Conservation (phyloP, 92 coral and sea anemone species). For the Epizoanthus scotinus region DNA sequence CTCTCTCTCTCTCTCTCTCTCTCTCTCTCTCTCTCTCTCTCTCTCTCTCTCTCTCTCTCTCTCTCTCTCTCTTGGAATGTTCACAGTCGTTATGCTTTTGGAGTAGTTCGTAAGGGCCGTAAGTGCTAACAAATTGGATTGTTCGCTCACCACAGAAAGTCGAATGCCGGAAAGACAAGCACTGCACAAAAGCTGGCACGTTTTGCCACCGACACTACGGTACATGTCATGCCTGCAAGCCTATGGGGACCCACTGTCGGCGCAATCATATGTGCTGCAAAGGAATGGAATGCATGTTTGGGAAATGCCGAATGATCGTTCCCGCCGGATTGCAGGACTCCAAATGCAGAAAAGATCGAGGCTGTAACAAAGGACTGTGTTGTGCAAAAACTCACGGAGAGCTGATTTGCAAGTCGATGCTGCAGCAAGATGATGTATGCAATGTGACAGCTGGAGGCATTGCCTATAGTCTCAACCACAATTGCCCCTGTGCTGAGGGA, state of each 20-base stretch:
- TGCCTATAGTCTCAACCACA: constrained; percentile 84
- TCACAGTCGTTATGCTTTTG: too few relatives aligned
- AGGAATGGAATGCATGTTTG: constrained; percentile 94
- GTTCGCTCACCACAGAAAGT: constrained; percentile 36
- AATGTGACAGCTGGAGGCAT: constrained; percentile 89
- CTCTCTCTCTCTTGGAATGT: too few relatives aligned
- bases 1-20: too few relatives aligned
- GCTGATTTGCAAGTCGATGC: constrained; percentile 80
- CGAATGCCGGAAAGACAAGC: constrained; percentile 82
- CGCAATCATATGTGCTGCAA: constrained; percentile 85
- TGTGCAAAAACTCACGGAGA: constrained; percentile 96
- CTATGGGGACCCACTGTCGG: constrained; percentile 71
- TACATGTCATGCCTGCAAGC: constrained; percentile 82
- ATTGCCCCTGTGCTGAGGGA: constrained; percentile 91
- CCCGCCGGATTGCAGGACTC: constrained; percentile 70
- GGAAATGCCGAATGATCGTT: constrained; percentile 74
- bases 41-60: too few relatives aligned
- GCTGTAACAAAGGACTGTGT: constrained; percentile 85
- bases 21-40: too few relatives aligned
- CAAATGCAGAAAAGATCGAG: constrained; percentile 76
- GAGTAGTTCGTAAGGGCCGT: background rate
- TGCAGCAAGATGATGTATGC: constrained; percentile 78
- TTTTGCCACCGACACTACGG: constrained; percentile 95
- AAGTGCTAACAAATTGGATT: background rate
- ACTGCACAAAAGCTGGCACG: constrained; percentile 71